Percentiles rank a stretch among this genome's conserved stretches.
Conservation (phyloP, 1,140 invertebrate genomes). For the Drosophila truncata region DNA sequence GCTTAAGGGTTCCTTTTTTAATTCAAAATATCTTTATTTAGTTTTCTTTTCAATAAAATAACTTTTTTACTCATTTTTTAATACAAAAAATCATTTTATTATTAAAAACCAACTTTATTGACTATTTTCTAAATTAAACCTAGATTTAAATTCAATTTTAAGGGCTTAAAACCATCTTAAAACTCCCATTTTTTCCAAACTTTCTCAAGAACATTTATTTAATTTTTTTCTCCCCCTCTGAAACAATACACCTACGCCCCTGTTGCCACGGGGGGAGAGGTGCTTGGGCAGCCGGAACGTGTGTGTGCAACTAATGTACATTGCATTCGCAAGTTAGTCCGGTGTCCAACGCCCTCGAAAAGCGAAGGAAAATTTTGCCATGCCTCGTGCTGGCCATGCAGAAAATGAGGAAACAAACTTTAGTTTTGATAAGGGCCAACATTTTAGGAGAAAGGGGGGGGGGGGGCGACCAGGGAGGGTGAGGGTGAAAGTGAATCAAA, state of each 20-base stretch:
- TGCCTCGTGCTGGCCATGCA: constrained; percentile 20
- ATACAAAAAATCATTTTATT: too few relatives aligned
- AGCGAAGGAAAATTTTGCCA: not conserved
- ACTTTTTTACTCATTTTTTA: too few relatives aligned
- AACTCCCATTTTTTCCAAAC: not conserved
- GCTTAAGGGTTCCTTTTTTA: too few relatives aligned
- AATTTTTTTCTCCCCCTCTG: not conserved
- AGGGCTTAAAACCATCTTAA: too few relatives aligned
- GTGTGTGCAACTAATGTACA: constrained; percentile 20
- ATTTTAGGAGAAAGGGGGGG: not conserved
- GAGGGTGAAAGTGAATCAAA: constrained; percentile 3
- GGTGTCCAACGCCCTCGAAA: constrained; percentile 9
- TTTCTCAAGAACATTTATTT: not conserved
- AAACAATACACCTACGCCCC: not conserved
- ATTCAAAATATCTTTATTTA: too few relatives aligned
- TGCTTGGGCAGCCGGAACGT: not conserved
- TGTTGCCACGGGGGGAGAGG: not conserved
- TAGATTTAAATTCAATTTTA: too few relatives aligned
- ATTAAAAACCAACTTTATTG: too few relatives aligned
- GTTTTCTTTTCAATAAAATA: too few relatives aligned
- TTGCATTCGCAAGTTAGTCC: constrained; percentile 18
- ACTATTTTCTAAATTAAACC: too few relatives aligned
- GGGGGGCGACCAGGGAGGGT: not conserved
- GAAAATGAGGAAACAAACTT: constrained; percentile 34
- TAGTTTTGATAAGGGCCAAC: constrained; percentile 17